Base-by-base conservation (phyloP, 2,888 invertebrate species). In the Phortica magna region DNA sequence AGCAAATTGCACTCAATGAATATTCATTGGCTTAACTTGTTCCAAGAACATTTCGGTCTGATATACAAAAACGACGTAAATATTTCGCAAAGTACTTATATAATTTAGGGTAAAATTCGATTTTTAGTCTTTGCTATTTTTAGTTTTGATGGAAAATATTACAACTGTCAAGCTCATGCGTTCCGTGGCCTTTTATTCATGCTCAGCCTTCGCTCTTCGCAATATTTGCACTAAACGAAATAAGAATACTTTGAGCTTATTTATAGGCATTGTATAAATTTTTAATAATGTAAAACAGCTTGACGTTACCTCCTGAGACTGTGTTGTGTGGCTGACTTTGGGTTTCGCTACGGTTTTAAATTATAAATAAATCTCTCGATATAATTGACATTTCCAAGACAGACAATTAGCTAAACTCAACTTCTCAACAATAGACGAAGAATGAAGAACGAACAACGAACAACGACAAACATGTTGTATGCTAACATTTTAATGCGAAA, bases 361-460 rank as follows among this genome's bases (percentile, higher is more conserved):
- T 84, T 87, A 84, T 86, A 78, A 81, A 84, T 84, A 84, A 86
- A 76, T 81, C 79, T 48, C 48, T 76, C 65, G 68, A 77, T 77
- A 72, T 75, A 78, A 77, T 73, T 81, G 73, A 75, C 75, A 73
- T 64, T 76, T 74, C 10, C 42, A 17, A 43, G 43, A 43, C 43
- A 43, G 17, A 48, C 41, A 41, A 65, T 31, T 17, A 61, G 61
- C 31, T 31, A 2, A 31, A 31, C 31, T 31, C 31, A 31, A 31
- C 31, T 31, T 2, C 31, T 31, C n/a, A 31, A 31, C 31, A 31
- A 31, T 31, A 31, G 31, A 31, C 31, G 2, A 31, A 31, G 31
- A 31, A 31, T 4, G 31, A 31, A 31, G 31, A 31, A 31, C 31
- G 31, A 2, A 31, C 7, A 55, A 17, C 31, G 31, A 31, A 1